These are phyloP conservation scores for Diorhabda elongata DNA, from an alignment of 1,140 invertebrate genomes.

Conservation along the genomic window DNA sequence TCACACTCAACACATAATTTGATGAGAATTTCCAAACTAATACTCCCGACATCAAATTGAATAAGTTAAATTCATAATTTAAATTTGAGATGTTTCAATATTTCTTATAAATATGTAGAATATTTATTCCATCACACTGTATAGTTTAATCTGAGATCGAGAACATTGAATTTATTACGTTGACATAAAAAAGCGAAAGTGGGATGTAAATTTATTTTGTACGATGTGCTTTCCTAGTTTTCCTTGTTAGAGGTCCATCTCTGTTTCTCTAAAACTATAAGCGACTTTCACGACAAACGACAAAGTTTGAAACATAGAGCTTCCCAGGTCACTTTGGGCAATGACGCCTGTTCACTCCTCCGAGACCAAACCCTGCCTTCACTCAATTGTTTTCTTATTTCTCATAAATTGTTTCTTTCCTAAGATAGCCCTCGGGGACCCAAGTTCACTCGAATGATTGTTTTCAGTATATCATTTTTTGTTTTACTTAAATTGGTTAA, in stretches of 20 bases:
- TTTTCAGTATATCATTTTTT: slow-evolving; percentile 16
- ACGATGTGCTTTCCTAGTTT: no score
- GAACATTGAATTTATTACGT: no score
- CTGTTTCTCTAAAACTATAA: not conserved
- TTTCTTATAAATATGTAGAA: no score
- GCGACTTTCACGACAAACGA: not conserved
- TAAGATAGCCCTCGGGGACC: slow-evolving; percentile 30
- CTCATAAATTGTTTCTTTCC: slow-evolving; percentile 40
- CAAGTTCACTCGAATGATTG: slow-evolving; percentile 27
- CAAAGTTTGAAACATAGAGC: not conserved
- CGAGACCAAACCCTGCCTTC: slow-evolving; percentile 32
- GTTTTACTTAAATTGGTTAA: not conserved
- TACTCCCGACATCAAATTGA: no score
- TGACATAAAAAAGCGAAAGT: no score
- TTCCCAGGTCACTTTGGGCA: slow-evolving; percentile 19
- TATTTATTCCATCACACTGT: no score
- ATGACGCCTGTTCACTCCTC: slow-evolving; percentile 18
- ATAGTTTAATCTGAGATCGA: no score
- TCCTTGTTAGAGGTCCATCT: not conserved
- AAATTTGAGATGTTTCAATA: no score
- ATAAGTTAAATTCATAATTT: no score
- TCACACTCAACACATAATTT: no score
- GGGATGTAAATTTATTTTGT: no score
- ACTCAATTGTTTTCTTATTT: slow-evolving; percentile 42
- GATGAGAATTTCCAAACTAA: no score